phyloP scores from a whole-genome alignment of 2,797 vertebrate species.

The Uromys caudimaculatus region DNA sequence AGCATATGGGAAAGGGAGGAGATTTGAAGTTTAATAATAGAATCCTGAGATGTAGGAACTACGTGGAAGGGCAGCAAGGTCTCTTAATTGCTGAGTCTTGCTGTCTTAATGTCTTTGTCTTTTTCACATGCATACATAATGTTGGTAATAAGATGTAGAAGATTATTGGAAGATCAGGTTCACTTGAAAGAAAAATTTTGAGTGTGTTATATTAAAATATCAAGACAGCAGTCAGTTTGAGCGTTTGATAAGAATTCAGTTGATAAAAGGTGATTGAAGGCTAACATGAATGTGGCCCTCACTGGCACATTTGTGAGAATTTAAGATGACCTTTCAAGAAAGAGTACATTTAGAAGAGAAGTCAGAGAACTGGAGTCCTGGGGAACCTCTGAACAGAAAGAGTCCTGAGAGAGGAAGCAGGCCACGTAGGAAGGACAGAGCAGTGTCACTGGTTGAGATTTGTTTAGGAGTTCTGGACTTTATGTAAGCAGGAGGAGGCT shows the following conservation, averaged over 20 bases:
- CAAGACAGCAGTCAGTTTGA: not conserved
- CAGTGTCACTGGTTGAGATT: not conserved
- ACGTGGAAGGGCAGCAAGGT: not conserved
- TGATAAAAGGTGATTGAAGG: not conserved
- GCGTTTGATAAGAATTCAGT: conserved; percentile 27
- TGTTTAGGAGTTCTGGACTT: not conserved
- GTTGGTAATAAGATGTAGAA: not conserved
- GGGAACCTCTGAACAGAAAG: not conserved
- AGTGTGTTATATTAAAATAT: conserved; percentile 26
- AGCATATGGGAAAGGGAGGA: not conserved
- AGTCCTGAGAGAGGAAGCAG: not conserved
- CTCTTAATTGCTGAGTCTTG: not conserved
- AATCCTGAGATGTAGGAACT: not conserved
- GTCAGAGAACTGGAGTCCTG: not conserved
- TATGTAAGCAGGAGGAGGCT: no score
- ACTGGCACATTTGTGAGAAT: not conserved
- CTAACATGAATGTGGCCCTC: conserved; percentile 11
- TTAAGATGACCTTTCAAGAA: not conserved
- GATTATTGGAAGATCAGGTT: not conserved
- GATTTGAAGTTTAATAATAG: not conserved
- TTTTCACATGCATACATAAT: not conserved
- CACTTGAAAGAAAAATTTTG: conserved; percentile 40
- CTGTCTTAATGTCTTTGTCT: not conserved
- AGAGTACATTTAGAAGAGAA: not conserved
- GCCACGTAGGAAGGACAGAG: not conserved